A percentile compares a stretch with the other conserved stretches of the same genome.
These are phyloP conservation scores for Spatulosminthurus flaviceps DNA, from an alignment of 2,888 invertebrate species.

Conservation along the genomic window DNA sequence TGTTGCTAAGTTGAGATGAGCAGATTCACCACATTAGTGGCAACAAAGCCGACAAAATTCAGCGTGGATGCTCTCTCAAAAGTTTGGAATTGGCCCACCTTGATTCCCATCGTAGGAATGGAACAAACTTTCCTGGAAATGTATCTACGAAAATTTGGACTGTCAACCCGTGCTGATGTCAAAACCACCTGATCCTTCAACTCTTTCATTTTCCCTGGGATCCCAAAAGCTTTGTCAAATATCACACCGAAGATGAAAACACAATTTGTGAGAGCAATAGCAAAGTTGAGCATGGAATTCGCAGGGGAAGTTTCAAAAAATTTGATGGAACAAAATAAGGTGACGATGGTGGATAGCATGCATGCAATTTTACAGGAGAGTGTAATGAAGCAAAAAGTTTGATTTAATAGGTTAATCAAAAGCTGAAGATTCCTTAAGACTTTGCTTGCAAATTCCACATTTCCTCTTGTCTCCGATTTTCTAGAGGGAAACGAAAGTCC, in stretches of 20 bases:
- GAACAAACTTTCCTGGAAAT: neutral
- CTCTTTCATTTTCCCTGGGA: neutral
- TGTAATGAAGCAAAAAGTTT: neutral
- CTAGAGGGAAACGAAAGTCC: too few species aligned
- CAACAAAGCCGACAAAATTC: neutral
- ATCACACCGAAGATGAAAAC: neutral
- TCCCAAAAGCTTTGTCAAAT: neutral
- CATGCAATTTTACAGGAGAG: neutral
- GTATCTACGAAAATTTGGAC: neutral
- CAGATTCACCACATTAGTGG: neutral
- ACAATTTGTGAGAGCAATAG: neutral
- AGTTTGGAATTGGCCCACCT: neutral
- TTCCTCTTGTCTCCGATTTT: too few species aligned
- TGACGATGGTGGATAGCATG: neutral
- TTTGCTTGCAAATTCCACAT: neutral
- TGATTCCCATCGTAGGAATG: neutral
- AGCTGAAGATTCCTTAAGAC: neutral
- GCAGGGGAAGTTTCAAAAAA: neutral
- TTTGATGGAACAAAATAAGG: neutral
- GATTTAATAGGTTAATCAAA: neutral
- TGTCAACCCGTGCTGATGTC: neutral
- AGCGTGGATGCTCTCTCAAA: conserved; percentile 10
- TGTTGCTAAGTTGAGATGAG: too few species aligned
- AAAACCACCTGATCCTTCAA: neutral
- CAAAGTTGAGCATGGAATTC: neutral